Conservation (phyloP, 2,888 invertebrate species). For the Ormyrus thymus region DNA sequence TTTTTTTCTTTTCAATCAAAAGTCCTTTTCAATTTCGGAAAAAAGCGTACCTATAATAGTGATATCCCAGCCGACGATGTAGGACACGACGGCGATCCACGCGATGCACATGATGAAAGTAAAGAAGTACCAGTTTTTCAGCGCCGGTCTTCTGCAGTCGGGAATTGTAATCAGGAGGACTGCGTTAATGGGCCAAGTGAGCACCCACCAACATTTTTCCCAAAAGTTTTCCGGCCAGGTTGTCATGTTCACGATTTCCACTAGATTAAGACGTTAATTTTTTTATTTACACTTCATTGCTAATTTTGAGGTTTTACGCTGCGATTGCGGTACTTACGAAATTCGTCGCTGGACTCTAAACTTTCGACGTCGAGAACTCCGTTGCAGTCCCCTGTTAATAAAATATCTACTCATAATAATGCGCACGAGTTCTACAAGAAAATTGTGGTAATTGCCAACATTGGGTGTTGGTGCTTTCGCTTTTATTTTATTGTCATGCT, state of each 20-base stretch:
- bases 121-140: constrained; percentile 77
- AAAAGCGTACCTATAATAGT: constrained; percentile 82
- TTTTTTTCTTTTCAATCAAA: background rate
- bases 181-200: constrained; percentile 86
- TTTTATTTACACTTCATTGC: constrained; percentile 32
- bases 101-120: constrained; percentile 88
- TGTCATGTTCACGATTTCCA: constrained; percentile 74
- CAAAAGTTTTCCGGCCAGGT: constrained; percentile 78
- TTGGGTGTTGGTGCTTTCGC: too few relatives aligned
- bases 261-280: constrained; percentile 48
- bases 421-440: too few relatives aligned
- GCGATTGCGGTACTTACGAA: constrained; percentile 20
- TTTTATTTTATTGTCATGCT: too few relatives aligned
- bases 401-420: background rate
- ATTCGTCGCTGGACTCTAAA: constrained; percentile 61
- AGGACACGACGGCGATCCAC: constrained; percentile 89
- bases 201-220: constrained; percentile 79
- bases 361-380: constrained; percentile 57
- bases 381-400: constrained; percentile 40
- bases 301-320: constrained; percentile 41
- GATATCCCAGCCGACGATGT: constrained; percentile 91
- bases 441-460: too few relatives aligned
- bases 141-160: constrained; percentile 81
- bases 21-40: constrained; percentile 4
- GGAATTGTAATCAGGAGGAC: constrained; percentile 85